These are phyloP conservation scores for Dinocampus coccinellae DNA, from an alignment of 2,888 invertebrate genomes.

Conservation along the genomic window DNA sequence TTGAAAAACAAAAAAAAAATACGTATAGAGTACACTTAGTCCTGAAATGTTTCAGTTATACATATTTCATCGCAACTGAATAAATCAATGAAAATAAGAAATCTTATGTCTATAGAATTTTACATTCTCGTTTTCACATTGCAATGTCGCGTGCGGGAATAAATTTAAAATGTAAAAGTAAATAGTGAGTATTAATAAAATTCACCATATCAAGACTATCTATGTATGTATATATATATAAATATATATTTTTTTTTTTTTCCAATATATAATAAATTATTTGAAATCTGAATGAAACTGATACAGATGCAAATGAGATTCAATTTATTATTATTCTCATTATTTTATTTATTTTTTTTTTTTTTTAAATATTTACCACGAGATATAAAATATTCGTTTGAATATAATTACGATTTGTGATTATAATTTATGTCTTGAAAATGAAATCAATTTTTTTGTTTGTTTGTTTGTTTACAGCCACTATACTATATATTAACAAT, in stretches of 20 bases:
- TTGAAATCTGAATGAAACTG: no score
- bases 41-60: not conserved
- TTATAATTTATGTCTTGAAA: not conserved
- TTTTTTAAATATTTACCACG: no score
- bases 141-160: not conserved
- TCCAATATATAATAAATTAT: no score
- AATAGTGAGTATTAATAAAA: not conserved
- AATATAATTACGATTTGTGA: slow-evolving; percentile 9
- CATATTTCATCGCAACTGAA: not conserved
- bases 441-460: not conserved
- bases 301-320: not conserved
- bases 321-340: not conserved
- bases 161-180: not conserved
- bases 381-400: not conserved
- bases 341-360: slow-evolving; percentile 8
- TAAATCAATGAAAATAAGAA: not conserved
- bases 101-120: no score
- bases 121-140: not conserved
- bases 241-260: no score
- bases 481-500: not conserved
- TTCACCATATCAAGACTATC: no score
- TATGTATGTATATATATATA: no score
- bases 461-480: not conserved
- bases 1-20: not conserved
- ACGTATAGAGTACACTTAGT: not conserved